Percentiles rank a stretch among this genome's conserved stretches.
Evolutionary conservation across 2,113 vertebrate species (phyloP).

Genomic region (Phodopus roborovskii): DNA sequence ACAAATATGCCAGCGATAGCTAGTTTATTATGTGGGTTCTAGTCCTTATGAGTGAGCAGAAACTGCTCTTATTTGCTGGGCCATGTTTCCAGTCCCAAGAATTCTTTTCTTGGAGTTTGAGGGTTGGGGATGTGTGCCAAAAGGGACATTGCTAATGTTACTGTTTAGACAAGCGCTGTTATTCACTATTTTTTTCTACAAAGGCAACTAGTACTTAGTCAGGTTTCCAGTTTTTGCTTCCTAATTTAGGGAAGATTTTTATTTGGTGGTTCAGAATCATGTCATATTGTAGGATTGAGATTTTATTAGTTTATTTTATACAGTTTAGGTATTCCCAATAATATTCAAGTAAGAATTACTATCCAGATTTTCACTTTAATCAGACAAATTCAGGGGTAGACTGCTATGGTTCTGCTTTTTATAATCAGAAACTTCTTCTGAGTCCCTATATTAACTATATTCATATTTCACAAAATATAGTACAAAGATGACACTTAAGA

Average conservation of each 20-base stretch:
- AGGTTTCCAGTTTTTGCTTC: background rate
- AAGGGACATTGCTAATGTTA: background rate
- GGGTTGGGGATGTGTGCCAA: background rate
- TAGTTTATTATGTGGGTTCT: background rate
- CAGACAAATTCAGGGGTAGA: background rate
- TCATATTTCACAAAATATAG: background rate
- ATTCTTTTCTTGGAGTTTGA: background rate
- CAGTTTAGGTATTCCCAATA: background rate
- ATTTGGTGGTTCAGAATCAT: background rate
- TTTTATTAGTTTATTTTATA: background rate
- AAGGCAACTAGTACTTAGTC: background rate
- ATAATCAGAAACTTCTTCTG: background rate
- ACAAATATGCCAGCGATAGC: background rate
- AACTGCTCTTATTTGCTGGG: background rate
- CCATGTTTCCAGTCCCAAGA: background rate
- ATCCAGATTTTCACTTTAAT: background rate
- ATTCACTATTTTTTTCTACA: background rate
- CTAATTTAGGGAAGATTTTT: conserved; percentile 1
- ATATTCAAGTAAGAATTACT: background rate
- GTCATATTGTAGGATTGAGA: background rate
- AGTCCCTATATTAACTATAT: background rate
- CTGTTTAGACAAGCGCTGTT: background rate
- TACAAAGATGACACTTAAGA: background rate
- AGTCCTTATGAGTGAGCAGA: background rate
- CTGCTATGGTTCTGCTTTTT: background rate